These are phyloP conservation scores for Labia minor DNA, from an alignment of 2,888 invertebrate species.

Conservation along the genomic window DNA sequence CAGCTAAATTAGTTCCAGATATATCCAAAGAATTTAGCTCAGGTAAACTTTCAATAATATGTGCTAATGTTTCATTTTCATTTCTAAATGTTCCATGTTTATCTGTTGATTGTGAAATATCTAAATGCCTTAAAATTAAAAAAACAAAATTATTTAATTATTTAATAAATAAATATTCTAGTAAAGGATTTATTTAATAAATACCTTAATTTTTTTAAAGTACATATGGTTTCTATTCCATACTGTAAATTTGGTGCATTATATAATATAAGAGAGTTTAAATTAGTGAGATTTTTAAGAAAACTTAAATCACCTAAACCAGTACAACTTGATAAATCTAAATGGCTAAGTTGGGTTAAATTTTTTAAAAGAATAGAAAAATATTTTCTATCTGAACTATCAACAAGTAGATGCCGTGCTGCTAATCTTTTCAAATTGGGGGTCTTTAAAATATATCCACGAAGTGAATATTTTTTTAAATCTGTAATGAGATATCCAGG, in stretches of 20 bases:
- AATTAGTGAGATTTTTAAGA: constrained; percentile 51
- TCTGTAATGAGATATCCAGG: constrained; percentile 36
- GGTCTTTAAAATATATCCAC: constrained; percentile 45
- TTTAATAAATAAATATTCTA: background rate
- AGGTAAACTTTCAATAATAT: constrained; percentile 62
- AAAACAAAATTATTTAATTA: constrained; percentile 20
- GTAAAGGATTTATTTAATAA: constrained; percentile 23
- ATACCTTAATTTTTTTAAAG: constrained; percentile 42
- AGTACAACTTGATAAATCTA: constrained; percentile 60
- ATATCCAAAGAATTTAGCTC: constrained; percentile 77
- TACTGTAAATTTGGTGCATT: constrained; percentile 59
- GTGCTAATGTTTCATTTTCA: constrained; percentile 60
- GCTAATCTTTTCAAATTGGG: constrained; percentile 49
- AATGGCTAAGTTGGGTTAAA: constrained; percentile 49
- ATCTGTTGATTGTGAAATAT: constrained; percentile 67
- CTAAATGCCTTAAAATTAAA: constrained; percentile 54
- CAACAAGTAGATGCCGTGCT: constrained; percentile 24
- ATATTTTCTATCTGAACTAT: constrained; percentile 30
- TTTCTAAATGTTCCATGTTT: constrained; percentile 62
- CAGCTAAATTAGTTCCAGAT: constrained; percentile 90
- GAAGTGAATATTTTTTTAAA: constrained; percentile 33
- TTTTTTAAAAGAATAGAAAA: constrained; percentile 47
- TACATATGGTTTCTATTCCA: constrained; percentile 37
- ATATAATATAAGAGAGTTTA: constrained; percentile 67
- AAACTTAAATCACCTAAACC: constrained; percentile 55